Evolutionary conservation across 2,113 vertebrate genomes (phyloP), one percentile per base, ranked within the genome.

Genomic region (Ptychochromis oligacanthus): DNA sequence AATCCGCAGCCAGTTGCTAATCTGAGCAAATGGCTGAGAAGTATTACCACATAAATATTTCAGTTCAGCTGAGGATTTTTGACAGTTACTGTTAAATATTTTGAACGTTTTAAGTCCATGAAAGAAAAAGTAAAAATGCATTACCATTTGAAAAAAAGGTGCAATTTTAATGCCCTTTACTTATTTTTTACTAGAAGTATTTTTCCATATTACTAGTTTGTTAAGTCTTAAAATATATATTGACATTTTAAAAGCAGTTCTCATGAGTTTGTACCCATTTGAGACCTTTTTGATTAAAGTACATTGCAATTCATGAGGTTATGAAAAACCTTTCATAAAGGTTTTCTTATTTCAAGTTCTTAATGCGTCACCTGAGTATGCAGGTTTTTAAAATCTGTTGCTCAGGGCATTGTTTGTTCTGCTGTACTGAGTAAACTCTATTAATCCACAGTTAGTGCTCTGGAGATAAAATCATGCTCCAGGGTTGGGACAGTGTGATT

Each of bases 341-440:
- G 20, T 13, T 72, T 52, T 72, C 46, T 18, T n/a, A n/a, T 43
- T 52, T 14, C 13, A 13, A 46, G 43, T 46, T 46, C 43, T 52
- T 52, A 52, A 52, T 52, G 49, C 49, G 18, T 70, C 43, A 24
- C 6, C 24, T 65, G 36, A 81, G 81, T 38, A 34, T 78, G 58
- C 12, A 77, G 11, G 56, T 56, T 62, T 59, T 82, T 56, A 65
- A 56, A 81, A 14, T 62, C 56, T 52, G 22, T 15, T 38, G 65
- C 88, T 74, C 1, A 1, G 13, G 83, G 62, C 80, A 9, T 38
- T 84, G 59, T 89, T 81, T 78, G 11, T 82, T 18, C 86, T 80
- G 20, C n/a, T 70, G 40, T 7, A 54, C 36, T 17, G 6, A 59
- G 26, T 43, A 46, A 65, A 77, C 38, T 58, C 58, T 78, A 36